These are phyloP conservation scores for Sebastes taczanowskii DNA, from an alignment of 2,797 vertebrate species.

Conservation along the genomic window DNA sequence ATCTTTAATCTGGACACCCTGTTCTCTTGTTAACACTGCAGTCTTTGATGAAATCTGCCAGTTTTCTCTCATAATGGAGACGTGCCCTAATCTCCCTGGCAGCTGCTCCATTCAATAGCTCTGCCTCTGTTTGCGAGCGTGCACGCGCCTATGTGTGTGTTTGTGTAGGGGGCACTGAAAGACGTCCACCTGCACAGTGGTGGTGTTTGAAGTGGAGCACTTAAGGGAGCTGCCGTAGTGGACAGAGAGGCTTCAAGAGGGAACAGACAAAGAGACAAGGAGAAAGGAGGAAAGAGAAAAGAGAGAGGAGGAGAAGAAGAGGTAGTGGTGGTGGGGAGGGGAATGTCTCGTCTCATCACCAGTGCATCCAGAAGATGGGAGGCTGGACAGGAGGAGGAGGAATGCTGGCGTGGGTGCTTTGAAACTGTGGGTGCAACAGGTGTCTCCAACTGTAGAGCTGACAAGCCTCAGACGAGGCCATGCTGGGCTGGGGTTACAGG, in stretches of 20 bases:
- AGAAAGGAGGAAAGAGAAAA: constrained; percentile 13
- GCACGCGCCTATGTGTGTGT: constrained; percentile 8
- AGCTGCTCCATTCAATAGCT: constrained; percentile 82
- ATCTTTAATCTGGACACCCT: constrained; percentile 78
- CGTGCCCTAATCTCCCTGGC: constrained; percentile 80
- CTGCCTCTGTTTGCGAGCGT: constrained; percentile 62
- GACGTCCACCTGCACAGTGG: constrained; percentile 70
- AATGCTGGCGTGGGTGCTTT: constrained; percentile 39
- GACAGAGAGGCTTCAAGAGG: constrained; percentile 54
- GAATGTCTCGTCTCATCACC: constrained; percentile 42
- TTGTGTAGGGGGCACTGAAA: constrained; percentile 47
- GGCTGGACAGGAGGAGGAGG: constrained; percentile 30
- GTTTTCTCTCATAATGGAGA: constrained; percentile 76
- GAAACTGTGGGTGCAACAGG: constrained; percentile 64
- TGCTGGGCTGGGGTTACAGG: constrained; percentile 49
- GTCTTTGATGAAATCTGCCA: constrained; percentile 80
- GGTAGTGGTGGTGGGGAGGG: constrained; percentile 6
- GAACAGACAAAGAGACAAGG: constrained; percentile 25
- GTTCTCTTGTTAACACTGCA: constrained; percentile 76
- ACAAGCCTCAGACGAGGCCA: constrained; percentile 11
- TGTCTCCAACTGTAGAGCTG: constrained; percentile 63
- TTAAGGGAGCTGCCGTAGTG: constrained; percentile 45
- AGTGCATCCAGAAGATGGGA: constrained; percentile 35
- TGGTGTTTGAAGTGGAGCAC: constrained; percentile 69
- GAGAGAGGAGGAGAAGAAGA: constrained; percentile 11